Evolutionary conservation across 2,113 vertebrate genomes (phyloP).

Genomic region (Fregata magnificens): DNA sequence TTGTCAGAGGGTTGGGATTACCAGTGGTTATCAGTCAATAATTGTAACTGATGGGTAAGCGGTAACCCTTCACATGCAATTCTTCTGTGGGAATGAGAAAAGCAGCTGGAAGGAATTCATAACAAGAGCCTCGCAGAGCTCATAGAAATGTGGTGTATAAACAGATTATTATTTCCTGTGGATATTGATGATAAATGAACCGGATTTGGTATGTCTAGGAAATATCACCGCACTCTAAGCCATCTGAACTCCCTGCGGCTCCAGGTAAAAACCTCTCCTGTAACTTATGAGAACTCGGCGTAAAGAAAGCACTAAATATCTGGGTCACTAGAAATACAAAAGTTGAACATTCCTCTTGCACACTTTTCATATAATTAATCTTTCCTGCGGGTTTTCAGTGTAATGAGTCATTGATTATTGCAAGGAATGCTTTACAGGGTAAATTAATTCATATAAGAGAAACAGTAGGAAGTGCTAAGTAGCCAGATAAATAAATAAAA

Average conservation of each 20-base stretch:
- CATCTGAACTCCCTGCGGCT: background rate
- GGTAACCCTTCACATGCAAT: conserved; percentile 42
- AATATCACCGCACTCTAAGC: background rate
- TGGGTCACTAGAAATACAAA: conserved; percentile 2
- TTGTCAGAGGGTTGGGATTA: background rate
- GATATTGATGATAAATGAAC: conserved; percentile 55
- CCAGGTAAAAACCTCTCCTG: conserved; percentile 20
- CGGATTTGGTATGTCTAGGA: conserved; percentile 4
- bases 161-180: conserved; percentile 64
- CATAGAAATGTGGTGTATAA: conserved; percentile 47
- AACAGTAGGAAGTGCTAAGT: background rate
- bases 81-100: conserved; percentile 44
- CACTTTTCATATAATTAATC: conserved; percentile 37
- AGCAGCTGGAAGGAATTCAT: conserved; percentile 65
- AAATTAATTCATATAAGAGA: conserved; percentile 22
- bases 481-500: conserved; percentile 51
- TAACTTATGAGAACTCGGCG: background rate
- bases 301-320: background rate
- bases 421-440: background rate
- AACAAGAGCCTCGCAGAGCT: conserved; percentile 23
- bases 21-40: conserved; percentile 45
- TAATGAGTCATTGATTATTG: conserved; percentile 22
- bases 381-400: background rate
- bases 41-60: conserved; percentile 29
- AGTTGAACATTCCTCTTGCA: background rate